Percentiles rank a stretch among this genome's conserved stretches.
These are phyloP conservation scores for Petaurus breviceps DNA, from an alignment of 2,113 vertebrate species.

Conservation along the genomic window DNA sequence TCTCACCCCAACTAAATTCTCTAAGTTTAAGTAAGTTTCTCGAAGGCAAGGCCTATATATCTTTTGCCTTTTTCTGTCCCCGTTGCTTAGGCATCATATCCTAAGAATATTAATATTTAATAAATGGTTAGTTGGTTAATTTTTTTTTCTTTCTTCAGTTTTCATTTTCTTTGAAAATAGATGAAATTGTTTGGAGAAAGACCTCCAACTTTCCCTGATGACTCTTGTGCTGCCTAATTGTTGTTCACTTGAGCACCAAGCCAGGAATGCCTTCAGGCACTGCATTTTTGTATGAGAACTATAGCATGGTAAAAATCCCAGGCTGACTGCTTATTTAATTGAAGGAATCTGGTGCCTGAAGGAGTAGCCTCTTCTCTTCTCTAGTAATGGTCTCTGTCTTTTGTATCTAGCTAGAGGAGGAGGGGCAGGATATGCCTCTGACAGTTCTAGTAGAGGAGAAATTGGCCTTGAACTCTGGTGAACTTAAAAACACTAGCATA, in stretches of 20 bases:
- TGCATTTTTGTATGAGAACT: constrained; percentile 78
- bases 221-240: background rate
- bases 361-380: constrained; percentile 21
- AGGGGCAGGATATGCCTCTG: background rate
- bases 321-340: constrained; percentile 52
- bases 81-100: background rate
- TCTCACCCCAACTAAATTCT: too few relatives aligned
- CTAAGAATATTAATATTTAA: background rate
- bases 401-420: constrained; percentile 9
- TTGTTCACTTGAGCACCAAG: constrained; percentile 55
- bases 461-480: background rate
- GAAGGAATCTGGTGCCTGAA: constrained; percentile 56
- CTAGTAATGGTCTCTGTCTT: constrained; percentile 22
- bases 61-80: too few relatives aligned
- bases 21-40: too few relatives aligned
- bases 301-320: constrained; percentile 72
- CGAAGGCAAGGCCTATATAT: too few relatives aligned
- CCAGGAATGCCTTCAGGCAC: constrained; percentile 67
- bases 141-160: background rate
- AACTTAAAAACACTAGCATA: background rate
- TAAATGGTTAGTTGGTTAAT: background rate
- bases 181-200: constrained; percentile 18
- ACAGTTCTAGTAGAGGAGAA: background rate
- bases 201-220: background rate
- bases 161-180: background rate